Conservation (phyloP, 2,888 invertebrate genomes). For the Orthosia gracilis region DNA sequence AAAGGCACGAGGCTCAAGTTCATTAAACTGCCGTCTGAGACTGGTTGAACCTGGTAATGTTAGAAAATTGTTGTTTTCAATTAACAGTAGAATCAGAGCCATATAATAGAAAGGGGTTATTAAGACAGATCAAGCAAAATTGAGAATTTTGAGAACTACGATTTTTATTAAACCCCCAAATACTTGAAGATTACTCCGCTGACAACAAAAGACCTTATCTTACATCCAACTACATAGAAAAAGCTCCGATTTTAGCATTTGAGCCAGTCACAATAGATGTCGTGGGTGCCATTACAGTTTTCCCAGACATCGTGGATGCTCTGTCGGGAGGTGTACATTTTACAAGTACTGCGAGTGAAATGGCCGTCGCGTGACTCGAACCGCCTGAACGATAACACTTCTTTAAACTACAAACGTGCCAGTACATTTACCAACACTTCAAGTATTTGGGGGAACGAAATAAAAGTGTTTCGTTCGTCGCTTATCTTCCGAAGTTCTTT, state of each 20-base stretch:
- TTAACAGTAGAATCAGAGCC: slow-evolving; percentile 1
- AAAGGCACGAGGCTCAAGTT: slow-evolving; percentile 42
- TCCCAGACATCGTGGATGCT: slow-evolving; percentile 53
- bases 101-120: too few relatives aligned
- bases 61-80: slow-evolving; percentile 14
- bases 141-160: neutral
- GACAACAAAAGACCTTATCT: slow-evolving; percentile 24
- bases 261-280: slow-evolving; percentile 51
- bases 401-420: slow-evolving; percentile 62
- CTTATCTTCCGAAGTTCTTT: slow-evolving; percentile 61
- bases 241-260: slow-evolving; percentile 28
- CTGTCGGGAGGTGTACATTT: slow-evolving; percentile 39
- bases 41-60: slow-evolving; percentile 17
- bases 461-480: slow-evolving; percentile 59
- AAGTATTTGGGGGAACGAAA: slow-evolving; percentile 61
- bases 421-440: slow-evolving; percentile 61
- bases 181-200: slow-evolving; percentile 9
- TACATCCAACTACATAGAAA: slow-evolving; percentile 14
- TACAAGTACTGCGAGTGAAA: slow-evolving; percentile 48
- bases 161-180: neutral
- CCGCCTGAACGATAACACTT: slow-evolving; percentile 62
- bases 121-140: neutral
- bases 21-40: slow-evolving; percentile 43
- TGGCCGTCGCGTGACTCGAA: slow-evolving; percentile 63
- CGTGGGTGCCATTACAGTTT: slow-evolving; percentile 55